Evolutionary conservation across 2,888 invertebrate species (phyloP), one percentile per base, ranked within the genome.

Genomic region (Drosophila anceps): DNA sequence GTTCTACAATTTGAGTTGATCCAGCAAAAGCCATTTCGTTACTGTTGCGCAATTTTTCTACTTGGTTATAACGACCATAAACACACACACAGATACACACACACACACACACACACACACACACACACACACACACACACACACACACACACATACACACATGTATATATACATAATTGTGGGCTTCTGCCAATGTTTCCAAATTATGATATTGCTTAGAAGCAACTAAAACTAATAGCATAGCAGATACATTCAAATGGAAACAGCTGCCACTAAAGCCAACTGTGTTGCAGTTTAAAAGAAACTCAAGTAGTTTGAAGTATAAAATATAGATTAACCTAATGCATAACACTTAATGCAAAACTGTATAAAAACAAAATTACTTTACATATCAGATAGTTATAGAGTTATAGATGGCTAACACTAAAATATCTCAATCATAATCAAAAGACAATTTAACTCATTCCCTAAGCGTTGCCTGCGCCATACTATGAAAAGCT

Each of bases 1-100:
- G 81, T 82, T 87, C 69, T 55, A 80, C 69, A 69, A 72, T 76
- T 86, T 86, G 55, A 61, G 80, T 80, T 69, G 61, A 66, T 59
- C 39, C 63, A 55, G 63, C 65, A 44, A 41, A 76, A 65, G 41
- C n/a, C 35, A 66, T 62, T 61, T 73, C 13, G 37, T 35, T 69
- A 37, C 60, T 55, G 5, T 63, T 57, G 60, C 60, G 48, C 44
- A 48, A 51, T 62, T 53, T 58, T 39, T 48, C 15, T 33, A 7
- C 15, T 46, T 9, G 12, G 10, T 24, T 37, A 63, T 20, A 53
- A 29, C 18, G 15, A n/a, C 20, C 13, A 24, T n/a, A 57, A 20
- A 15, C 12, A 43, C 27, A 57, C 33, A 29, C 12, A 67, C 37
- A 24, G 7, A 33, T 7, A 24, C 4, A 39, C 12, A 53, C 37